Conservation (phyloP, 2,113 vertebrate genomes). For the Phrynocephalus versicolor region DNA sequence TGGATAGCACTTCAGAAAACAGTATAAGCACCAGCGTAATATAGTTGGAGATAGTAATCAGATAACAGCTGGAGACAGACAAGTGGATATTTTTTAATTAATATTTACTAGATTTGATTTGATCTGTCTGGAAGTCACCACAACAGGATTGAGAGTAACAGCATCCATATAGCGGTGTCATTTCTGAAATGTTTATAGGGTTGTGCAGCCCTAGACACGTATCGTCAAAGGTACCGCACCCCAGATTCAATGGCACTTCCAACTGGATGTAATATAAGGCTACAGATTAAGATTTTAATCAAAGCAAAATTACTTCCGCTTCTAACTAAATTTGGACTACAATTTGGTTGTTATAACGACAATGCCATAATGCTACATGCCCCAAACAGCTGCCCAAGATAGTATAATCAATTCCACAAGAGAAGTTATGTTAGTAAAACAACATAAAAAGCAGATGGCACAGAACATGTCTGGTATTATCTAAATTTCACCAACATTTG, state of each 20-base stretch:
- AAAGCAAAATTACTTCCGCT: background rate
- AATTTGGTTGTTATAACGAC: background rate
- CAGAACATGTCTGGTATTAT: background rate
- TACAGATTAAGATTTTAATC: background rate
- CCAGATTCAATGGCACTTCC: background rate
- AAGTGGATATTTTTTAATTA: background rate
- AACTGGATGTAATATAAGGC: background rate
- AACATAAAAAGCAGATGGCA: background rate
- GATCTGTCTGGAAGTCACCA: slow-evolving; percentile 32
- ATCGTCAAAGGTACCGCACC: background rate
- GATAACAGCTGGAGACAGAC: background rate
- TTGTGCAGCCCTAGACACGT: background rate
- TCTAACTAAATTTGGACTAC: background rate
- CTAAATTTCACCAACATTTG: background rate
- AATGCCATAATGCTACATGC: background rate
- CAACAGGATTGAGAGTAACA: slow-evolving; percentile 19
- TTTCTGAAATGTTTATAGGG: background rate
- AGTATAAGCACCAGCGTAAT: background rate
- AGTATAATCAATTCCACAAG: background rate
- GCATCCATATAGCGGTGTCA: slow-evolving; percentile 19
- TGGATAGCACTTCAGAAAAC: background rate
- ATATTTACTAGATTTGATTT: slow-evolving; percentile 29
- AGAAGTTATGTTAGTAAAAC: background rate
- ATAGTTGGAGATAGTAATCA: background rate
- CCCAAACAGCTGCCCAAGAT: background rate